phyloP scores from a whole-genome alignment of 1,140 invertebrate genomes.

The Telenomus remus region DNA sequence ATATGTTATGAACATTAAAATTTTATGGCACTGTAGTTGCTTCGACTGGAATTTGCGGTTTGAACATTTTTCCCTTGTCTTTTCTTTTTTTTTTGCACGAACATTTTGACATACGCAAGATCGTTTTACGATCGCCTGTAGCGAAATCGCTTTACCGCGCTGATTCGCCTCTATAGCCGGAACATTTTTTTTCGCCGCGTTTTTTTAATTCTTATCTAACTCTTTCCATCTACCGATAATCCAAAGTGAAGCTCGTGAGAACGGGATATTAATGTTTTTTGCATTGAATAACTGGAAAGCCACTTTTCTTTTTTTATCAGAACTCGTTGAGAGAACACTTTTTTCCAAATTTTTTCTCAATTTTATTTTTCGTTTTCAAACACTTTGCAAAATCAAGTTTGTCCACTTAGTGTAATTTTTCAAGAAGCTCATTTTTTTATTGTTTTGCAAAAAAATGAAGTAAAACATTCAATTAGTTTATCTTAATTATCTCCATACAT shows the following conservation, averaged over 20 bases:
- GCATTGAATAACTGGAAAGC: conserved; percentile 21
- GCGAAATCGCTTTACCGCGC: conserved; percentile 52
- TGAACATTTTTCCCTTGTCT: conserved; percentile 23
- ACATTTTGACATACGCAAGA: conserved; percentile 51
- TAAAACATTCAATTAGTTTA: no score
- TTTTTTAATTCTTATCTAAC: conserved; percentile 56
- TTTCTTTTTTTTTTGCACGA: conserved; percentile 46
- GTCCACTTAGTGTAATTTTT: no score
- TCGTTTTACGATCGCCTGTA: conserved; percentile 56
- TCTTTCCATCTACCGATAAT: conserved; percentile 44
- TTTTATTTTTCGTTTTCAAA: no score
- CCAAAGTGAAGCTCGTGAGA: conserved; percentile 41
- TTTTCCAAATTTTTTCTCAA: no score
- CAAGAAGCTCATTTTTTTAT: no score
- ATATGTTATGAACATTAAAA: conserved; percentile 29
- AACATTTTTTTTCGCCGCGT: conserved; percentile 27
- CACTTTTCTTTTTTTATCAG: neutral
- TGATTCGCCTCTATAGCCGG: conserved; percentile 45
- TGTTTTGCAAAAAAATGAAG: no score
- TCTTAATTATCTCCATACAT: no score
- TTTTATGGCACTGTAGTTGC: conserved; percentile 42
- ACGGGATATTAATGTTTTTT: conserved; percentile 37
- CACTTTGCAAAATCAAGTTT: no score
- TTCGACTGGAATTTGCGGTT: conserved; percentile 50
- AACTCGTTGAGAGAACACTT: no score